phyloP scores from a whole-genome alignment of 1,140 invertebrate genomes.

The Magallana gigas region DNA sequence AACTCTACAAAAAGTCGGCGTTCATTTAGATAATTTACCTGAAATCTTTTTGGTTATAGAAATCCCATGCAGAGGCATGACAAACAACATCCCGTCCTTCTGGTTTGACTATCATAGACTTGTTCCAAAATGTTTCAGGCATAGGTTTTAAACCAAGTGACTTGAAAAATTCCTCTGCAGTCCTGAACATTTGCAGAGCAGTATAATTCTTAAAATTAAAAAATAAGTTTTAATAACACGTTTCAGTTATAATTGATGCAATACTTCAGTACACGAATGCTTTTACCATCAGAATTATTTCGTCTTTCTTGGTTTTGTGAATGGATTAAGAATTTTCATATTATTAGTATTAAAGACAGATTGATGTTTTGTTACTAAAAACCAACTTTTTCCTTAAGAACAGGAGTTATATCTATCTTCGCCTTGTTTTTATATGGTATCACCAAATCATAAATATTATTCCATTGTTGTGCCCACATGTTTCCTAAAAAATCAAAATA shows the following conservation, averaged over 20 bases:
- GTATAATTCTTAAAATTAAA: conserved; percentile 84
- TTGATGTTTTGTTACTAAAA: too few species aligned
- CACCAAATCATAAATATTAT: conserved; percentile 79
- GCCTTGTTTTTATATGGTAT: conserved; percentile 61
- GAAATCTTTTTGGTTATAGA: conserved; percentile 90
- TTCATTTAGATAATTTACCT: conserved; percentile 78
- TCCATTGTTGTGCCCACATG: conserved; percentile 95
- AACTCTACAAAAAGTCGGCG: background rate
- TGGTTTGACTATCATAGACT: conserved; percentile 81
- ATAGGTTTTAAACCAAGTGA: conserved; percentile 91
- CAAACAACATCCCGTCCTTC: conserved; percentile 87
- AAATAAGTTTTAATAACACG: too few species aligned
- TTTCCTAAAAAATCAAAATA: conserved; percentile 84
- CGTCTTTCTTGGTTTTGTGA: too few species aligned
- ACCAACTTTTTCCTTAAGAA: conserved; percentile 85
- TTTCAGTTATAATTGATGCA: too few species aligned
- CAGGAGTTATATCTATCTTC: conserved; percentile 78
- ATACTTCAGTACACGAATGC: too few species aligned
- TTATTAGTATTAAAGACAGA: too few species aligned
- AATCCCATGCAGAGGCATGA: conserved; percentile 97
- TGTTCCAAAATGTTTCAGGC: conserved; percentile 83
- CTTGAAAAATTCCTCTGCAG: conserved; percentile 93
- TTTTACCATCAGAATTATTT: too few species aligned
- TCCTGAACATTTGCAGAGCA: conserved; percentile 83
- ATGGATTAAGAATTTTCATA: too few species aligned